phyloP scores from a whole-genome alignment of 2,888 invertebrate genomes.

The Diaprepes abbreviatus region DNA sequence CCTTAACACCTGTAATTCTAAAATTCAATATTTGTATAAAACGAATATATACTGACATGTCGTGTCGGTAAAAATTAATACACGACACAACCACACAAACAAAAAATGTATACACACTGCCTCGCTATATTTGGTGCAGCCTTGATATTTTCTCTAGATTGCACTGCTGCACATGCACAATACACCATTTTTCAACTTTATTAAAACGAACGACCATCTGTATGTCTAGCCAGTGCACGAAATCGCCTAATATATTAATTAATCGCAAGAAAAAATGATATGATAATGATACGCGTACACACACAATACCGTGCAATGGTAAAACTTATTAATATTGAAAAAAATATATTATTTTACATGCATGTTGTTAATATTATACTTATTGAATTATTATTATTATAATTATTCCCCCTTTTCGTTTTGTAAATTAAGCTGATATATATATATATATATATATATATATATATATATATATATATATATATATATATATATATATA shows the following conservation, averaged over 20 bases:
- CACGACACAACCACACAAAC: constrained; percentile 9
- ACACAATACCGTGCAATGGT: constrained; percentile 6
- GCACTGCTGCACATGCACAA: constrained; percentile 37
- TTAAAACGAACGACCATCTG: constrained; percentile 32
- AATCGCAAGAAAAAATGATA: constrained; percentile 31
- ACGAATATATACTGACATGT: too few relatives aligned
- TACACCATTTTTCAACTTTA: constrained; percentile 26
- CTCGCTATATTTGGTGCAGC: constrained; percentile 39
- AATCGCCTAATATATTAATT: constrained; percentile 33
- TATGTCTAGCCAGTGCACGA: constrained; percentile 35
- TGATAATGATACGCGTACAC: constrained; percentile 32
- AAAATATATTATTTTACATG: constrained; percentile 5
- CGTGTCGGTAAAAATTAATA: constrained; percentile 20
- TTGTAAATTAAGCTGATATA: constrained; percentile 1
- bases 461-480: too few relatives aligned
- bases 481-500: too few relatives aligned
- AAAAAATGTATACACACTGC: constrained; percentile 12
- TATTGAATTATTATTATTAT: too few relatives aligned
- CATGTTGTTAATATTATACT: not conserved
- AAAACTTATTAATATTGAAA: constrained; percentile 22
- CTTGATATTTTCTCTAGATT: constrained; percentile 45
- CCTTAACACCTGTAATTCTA: too few relatives aligned
- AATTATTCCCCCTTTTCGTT: not conserved
- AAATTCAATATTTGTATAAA: too few relatives aligned
- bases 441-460: too few relatives aligned